Percentiles rank a stretch among this genome's conserved stretches.
phyloP scores from a whole-genome alignment of 2,113 vertebrate species.

The Calypte anna region DNA sequence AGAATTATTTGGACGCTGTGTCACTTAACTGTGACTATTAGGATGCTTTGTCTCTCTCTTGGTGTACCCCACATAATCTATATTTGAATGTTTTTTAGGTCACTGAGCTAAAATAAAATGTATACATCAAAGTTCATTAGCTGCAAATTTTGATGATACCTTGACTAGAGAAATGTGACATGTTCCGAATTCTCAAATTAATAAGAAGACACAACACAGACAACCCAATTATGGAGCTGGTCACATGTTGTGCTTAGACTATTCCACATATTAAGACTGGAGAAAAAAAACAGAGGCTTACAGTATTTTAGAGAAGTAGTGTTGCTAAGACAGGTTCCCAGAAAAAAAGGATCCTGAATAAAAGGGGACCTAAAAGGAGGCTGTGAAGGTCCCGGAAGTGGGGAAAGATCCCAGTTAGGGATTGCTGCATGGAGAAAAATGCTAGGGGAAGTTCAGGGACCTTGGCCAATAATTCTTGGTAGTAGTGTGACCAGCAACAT shows the following conservation, averaged over 20 bases:
- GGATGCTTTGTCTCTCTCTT: background rate
- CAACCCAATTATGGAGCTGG: too few species aligned
- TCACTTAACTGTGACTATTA: background rate
- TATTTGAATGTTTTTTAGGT: background rate
- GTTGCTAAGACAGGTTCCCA: background rate
- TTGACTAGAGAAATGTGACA: background rate
- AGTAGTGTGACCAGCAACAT: background rate
- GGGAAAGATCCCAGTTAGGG: background rate
- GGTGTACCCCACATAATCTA: background rate
- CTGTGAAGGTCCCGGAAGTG: background rate
- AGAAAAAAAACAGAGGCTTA: background rate
- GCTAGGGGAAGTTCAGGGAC: rapidly evolving
- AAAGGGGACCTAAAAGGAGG: background rate
- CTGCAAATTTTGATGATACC: background rate
- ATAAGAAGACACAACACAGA: background rate
- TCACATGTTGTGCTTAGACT: background rate
- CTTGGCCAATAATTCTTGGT: background rate
- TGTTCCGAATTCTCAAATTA: background rate
- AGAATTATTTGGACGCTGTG: background rate
- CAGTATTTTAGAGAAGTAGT: background rate
- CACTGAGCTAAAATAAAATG: background rate
- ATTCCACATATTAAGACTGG: background rate
- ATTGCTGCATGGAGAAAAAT: background rate
- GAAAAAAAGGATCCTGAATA: background rate
- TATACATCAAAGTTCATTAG: background rate